A percentile compares a stretch with the other conserved stretches of the same genome.
These are phyloP conservation scores for Mimachlamys varia DNA, from an alignment of 2,888 invertebrate species.

Conservation along the genomic window DNA sequence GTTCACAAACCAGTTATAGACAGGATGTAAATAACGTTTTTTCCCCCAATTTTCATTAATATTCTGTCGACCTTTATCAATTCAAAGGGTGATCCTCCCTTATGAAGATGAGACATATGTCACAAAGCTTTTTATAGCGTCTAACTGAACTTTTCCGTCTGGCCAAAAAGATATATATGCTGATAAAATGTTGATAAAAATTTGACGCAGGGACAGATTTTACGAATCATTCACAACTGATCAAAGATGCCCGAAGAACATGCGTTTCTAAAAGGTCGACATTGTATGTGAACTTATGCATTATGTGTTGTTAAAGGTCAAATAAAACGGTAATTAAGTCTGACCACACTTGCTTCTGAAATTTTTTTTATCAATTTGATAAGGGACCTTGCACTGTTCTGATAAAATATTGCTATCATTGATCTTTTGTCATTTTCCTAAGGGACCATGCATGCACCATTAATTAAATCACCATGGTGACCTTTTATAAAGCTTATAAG, in stretches of 20 bases:
- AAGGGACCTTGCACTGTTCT: not conserved
- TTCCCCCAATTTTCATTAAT: not conserved
- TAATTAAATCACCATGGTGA: constrained; percentile 16
- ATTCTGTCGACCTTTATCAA: not conserved
- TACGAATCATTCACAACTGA: not conserved
- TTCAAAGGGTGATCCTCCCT: not conserved
- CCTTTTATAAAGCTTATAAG: not conserved
- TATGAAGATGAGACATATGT: not conserved
- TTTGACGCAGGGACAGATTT: not conserved
- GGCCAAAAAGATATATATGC: not conserved
- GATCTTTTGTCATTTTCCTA: not conserved
- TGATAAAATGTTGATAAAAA: not conserved
- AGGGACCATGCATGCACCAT: not conserved
- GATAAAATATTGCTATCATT: not conserved
- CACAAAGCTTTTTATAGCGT: not conserved
- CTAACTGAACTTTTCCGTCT: not conserved
- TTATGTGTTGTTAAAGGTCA: not conserved
- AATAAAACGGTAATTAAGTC: not conserved
- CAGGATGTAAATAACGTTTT: not conserved
- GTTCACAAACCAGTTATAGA: not conserved
- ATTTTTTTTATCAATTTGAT: not conserved
- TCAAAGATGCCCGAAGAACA: not conserved
- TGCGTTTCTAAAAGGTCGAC: not conserved
- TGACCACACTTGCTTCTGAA: not conserved
- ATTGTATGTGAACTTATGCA: not conserved